phyloP scores from a whole-genome alignment of 2,113 vertebrate genomes.

The Prolemur simus region DNA sequence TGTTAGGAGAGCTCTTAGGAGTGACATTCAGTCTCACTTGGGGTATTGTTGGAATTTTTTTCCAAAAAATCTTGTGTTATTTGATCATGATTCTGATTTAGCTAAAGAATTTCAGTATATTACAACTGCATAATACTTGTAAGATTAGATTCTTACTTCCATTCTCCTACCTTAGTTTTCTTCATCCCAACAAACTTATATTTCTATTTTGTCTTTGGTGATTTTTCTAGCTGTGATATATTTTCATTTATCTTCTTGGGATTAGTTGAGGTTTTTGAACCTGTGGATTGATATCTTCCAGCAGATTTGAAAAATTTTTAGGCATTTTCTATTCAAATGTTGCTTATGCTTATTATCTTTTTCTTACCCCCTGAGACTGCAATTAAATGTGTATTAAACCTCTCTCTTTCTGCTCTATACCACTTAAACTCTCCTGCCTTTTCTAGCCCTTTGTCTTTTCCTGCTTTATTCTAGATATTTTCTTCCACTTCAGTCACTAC shows the following conservation, averaged over 20 bases:
- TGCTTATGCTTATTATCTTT: neutral
- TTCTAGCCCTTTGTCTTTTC: neutral
- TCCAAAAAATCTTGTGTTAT: neutral
- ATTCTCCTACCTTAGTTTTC: neutral
- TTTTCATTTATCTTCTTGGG: neutral
- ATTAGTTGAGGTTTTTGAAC: neutral
- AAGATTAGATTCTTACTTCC: neutral
- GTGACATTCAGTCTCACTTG: neutral
- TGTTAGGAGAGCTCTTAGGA: neutral
- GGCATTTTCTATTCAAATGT: neutral
- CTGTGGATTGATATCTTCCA: neutral
- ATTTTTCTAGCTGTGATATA: neutral
- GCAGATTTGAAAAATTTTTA: neutral
- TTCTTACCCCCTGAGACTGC: neutral
- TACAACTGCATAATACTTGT: neutral
- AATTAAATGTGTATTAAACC: neutral
- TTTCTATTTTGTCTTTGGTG: neutral
- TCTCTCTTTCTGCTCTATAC: neutral
- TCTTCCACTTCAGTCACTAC: slow-evolving; percentile 1
- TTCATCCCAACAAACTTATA: neutral
- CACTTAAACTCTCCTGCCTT: neutral
- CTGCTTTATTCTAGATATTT: neutral
- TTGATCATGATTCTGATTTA: neutral
- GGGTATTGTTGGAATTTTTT: neutral
- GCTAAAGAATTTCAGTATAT: neutral